Evolutionary conservation across 2,113 vertebrate species (phyloP).

Genomic region (Craseonycteris thonglongyai): DNA sequence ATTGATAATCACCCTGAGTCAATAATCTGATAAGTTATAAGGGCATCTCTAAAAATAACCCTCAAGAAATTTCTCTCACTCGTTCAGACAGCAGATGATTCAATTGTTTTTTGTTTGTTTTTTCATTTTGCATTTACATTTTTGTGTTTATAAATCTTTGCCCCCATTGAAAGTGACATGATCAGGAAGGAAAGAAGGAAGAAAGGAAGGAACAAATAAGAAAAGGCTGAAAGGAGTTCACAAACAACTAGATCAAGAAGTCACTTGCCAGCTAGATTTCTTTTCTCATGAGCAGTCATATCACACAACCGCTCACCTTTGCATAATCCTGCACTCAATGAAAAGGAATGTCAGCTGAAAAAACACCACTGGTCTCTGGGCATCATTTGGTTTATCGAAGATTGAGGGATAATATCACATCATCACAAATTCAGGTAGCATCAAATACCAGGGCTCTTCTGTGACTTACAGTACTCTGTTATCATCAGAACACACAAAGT

Average conservation of each 20-base stretch:
- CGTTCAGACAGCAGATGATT: not conserved
- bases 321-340: not conserved
- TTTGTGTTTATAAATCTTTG: not conserved
- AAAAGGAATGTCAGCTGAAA: not conserved
- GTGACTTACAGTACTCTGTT: not conserved
- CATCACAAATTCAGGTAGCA: not conserved
- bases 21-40: not conserved
- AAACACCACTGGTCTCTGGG: not conserved
- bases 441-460: not conserved
- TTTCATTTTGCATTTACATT: not conserved
- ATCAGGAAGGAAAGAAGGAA: not conserved
- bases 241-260: not conserved
- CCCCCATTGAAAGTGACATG: not conserved
- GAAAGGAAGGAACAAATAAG: not conserved
- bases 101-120: not conserved
- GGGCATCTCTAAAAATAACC: not conserved
- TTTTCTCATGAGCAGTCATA: not conserved
- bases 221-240: not conserved
- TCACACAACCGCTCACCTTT: not conserved
- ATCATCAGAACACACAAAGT: not conserved
- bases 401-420: not conserved
- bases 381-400: not conserved
- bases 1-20: not conserved
- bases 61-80: not conserved
- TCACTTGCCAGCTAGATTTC: not conserved